Evolutionary conservation across 1,140 invertebrate species (phyloP).

Genomic region (Apis cerana): DNA sequence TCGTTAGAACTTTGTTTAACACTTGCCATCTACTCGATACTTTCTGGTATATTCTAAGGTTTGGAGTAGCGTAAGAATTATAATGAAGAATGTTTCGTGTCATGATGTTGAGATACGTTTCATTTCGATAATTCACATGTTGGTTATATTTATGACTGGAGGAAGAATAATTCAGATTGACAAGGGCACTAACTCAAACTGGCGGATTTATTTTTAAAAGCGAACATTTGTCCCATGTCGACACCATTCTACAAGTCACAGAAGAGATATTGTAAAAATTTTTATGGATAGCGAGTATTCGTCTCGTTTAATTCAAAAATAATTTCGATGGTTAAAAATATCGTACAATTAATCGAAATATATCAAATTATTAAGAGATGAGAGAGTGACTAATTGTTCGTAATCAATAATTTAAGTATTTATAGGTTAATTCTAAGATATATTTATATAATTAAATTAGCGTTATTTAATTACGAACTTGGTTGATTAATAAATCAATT

Average conservation of each 20-base stretch:
- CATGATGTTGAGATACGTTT: neutral
- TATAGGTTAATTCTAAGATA: too few species aligned
- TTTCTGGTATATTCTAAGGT: neutral
- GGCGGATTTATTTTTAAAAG: neutral
- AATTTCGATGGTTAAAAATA: too few species aligned
- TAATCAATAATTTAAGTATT: too few species aligned
- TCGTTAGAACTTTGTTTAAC: neutral
- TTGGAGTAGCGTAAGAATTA: neutral
- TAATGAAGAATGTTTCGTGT: neutral
- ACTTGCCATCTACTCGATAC: neutral
- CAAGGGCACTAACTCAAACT: neutral
- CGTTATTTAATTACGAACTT: too few species aligned
- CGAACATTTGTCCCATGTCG: neutral
- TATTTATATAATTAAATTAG: too few species aligned
- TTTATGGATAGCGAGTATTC: neutral
- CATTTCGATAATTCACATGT: neutral
- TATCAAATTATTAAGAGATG: too few species aligned
- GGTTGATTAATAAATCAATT: too few species aligned
- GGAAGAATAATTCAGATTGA: neutral
- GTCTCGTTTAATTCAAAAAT: too few species aligned
- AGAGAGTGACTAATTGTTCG: too few species aligned
- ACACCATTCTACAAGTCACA: neutral
- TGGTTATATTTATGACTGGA: neutral
- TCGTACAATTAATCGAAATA: too few species aligned
- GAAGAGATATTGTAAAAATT: too few species aligned